Conservation (phyloP, 2,797 vertebrate genomes). For the Enteromius paludinosus region DNA sequence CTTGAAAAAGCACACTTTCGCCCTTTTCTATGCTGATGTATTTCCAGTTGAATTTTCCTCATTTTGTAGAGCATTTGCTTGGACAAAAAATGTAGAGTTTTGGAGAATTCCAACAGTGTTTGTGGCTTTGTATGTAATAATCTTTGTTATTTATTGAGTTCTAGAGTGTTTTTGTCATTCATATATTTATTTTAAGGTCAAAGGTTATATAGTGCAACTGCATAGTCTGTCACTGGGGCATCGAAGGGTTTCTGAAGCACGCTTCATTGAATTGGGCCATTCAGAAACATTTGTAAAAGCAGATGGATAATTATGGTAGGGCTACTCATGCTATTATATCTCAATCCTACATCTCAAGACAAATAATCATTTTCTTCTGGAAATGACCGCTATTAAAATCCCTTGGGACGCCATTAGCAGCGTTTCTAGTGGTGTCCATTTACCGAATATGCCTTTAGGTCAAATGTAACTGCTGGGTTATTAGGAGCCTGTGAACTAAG, state of each 20-base stretch:
- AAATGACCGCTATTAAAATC: slow-evolving; percentile 17
- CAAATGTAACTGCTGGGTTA: background rate
- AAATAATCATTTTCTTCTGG: background rate
- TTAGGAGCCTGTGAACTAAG: slow-evolving; percentile 6
- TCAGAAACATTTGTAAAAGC: background rate
- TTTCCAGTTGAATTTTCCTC: background rate
- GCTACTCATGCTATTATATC: background rate
- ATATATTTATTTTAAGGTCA: background rate
- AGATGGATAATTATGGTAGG: background rate
- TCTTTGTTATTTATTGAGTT: background rate
- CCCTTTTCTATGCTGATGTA: background rate
- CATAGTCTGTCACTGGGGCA: background rate
- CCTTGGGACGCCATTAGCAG: slow-evolving; percentile 1
- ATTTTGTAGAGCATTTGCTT: background rate
- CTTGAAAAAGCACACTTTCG: background rate
- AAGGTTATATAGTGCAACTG: background rate
- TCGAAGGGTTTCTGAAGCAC: background rate
- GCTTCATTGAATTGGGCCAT: background rate
- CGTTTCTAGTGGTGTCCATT: background rate
- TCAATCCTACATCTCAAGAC: background rate
- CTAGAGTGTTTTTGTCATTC: background rate
- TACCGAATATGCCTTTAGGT: background rate
- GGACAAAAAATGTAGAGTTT: background rate
- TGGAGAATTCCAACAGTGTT: background rate
- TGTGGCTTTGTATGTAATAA: background rate